A percentile compares a stretch with the other conserved stretches of the same genome.
Conservation (phyloP, 2,113 vertebrate genomes). For the Nyctereutes procyonoides region DNA sequence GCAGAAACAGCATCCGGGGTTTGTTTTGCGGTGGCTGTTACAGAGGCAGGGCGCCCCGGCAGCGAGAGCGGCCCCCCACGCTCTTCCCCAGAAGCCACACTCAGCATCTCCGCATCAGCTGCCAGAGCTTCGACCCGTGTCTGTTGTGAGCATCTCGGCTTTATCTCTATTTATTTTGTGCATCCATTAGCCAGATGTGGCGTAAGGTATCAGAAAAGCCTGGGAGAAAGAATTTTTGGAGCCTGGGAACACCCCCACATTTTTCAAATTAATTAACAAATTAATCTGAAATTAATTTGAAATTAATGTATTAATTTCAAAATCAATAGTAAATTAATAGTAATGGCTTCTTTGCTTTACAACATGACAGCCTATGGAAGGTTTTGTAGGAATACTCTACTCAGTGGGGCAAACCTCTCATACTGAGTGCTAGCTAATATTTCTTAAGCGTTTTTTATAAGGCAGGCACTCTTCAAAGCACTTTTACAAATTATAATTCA, state of each 20-base stretch:
- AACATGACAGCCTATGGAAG: neutral
- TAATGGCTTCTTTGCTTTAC: neutral
- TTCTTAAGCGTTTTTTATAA: neutral
- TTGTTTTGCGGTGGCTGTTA: neutral
- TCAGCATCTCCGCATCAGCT: neutral
- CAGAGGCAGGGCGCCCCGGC: fast-evolving
- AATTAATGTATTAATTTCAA: too few relatives aligned
- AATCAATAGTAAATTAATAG: neutral
- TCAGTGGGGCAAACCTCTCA: neutral
- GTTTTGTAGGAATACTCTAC: neutral
- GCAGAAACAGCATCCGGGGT: fast-evolving
- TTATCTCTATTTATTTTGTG: neutral
- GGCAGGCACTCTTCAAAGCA: neutral
- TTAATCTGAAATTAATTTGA: too few relatives aligned
- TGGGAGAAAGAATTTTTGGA: neutral
- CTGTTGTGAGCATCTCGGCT: neutral
- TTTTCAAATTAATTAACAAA: too few relatives aligned
- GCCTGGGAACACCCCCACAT: neutral
- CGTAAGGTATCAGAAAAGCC: neutral
- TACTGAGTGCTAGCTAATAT: neutral
- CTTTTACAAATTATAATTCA: neutral
- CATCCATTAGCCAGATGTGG: neutral
- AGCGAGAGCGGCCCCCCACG: neutral
- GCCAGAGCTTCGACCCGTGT: neutral
- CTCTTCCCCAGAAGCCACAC: neutral